Evolutionary conservation across 2,797 vertebrate genomes (phyloP), one percentile per base, ranked within the genome.

Genomic region (Lerista edwardsae): DNA sequence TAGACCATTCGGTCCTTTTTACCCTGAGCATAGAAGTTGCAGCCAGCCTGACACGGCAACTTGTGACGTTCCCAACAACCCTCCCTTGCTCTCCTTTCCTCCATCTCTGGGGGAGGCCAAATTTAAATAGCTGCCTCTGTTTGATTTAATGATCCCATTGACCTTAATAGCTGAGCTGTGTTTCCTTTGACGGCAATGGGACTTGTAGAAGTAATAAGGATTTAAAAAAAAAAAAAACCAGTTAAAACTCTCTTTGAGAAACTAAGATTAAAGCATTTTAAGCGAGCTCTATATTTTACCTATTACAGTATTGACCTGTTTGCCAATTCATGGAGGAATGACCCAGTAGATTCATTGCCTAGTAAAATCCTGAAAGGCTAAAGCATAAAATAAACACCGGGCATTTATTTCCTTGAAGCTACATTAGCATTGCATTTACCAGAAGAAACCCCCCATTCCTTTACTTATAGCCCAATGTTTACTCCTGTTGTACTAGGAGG

Each of bases 271-370:
- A 64, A 79, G 55, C 25, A 51, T 36, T 72, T 73, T 36, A 79
- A 64, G 57, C 25, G 23, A 31, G 83, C 39, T 62, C 83, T 79
- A 51, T 79, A 84, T 79, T 84, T 84, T 64, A 79, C 41, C 59
- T 29, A 72, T 77, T 78, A 67, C 17, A n/a, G 39, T 71, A 84
- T 72, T 79, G 75, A 84, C 67, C 44, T 17, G 17, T 59, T 72
- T 71, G 39, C 31, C 83, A 78, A 41, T 25, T 67, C 8, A 11
- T 39, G 15, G 71, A 78, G 64, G 67, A 39, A 36, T 23, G 62
- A 41, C 68, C 25, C 17, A 79, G 75, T 36, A 41, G 51, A 84
- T 84, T 84, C 75, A 84, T 79, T 34, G 59, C 75, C 83, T 73
- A 72, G 57, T 64, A 84, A 84, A 79, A 64, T 23, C 75, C 44